Evolutionary conservation across 2,797 vertebrate species (phyloP).

Genomic region (Hippoglossus hippoglossus): DNA sequence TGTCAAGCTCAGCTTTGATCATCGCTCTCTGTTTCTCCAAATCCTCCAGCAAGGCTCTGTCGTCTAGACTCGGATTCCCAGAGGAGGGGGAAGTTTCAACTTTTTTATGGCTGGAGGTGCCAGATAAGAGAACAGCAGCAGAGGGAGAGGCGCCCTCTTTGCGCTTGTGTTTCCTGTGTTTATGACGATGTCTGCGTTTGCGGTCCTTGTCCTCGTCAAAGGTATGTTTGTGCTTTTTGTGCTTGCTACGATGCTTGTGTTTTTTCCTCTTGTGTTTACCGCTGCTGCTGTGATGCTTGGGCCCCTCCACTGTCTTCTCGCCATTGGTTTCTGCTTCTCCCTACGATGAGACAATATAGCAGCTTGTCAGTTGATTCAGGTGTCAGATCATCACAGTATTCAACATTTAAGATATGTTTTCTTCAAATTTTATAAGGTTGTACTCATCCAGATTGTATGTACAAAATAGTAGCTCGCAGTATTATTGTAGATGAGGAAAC

Average conservation of each 20-base stretch:
- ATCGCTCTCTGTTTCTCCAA: slow-evolving; percentile 98
- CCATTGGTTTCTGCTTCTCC: slow-evolving; percentile 80
- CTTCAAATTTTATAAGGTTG: neutral
- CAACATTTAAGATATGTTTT: neutral
- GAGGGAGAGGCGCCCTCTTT: slow-evolving; percentile 89
- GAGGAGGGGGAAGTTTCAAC: slow-evolving; percentile 77
- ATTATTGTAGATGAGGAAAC: too few relatives aligned
- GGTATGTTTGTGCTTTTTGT: slow-evolving; percentile 98
- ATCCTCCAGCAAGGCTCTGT: slow-evolving; percentile 95
- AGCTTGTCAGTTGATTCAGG: neutral
- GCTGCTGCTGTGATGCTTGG: slow-evolving; percentile 81
- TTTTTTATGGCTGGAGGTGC: slow-evolving; percentile 69
- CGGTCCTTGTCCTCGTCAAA: slow-evolving; percentile 95
- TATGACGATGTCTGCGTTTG: slow-evolving; percentile 97
- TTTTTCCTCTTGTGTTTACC: slow-evolving; percentile 98
- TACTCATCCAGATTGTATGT: neutral
- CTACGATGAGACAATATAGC: slow-evolving; percentile 23
- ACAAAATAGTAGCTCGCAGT: too few relatives aligned
- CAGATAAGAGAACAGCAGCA: slow-evolving; percentile 43
- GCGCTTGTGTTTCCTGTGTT: slow-evolving; percentile 97
- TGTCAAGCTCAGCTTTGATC: slow-evolving; percentile 99
- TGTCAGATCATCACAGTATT: neutral
- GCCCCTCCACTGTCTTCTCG: slow-evolving; percentile 80
- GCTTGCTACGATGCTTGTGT: slow-evolving; percentile 98
- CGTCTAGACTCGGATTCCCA: slow-evolving; percentile 90